Evolutionary conservation across 2,888 invertebrate genomes (phyloP).

Genomic region (Andrena marginata): DNA sequence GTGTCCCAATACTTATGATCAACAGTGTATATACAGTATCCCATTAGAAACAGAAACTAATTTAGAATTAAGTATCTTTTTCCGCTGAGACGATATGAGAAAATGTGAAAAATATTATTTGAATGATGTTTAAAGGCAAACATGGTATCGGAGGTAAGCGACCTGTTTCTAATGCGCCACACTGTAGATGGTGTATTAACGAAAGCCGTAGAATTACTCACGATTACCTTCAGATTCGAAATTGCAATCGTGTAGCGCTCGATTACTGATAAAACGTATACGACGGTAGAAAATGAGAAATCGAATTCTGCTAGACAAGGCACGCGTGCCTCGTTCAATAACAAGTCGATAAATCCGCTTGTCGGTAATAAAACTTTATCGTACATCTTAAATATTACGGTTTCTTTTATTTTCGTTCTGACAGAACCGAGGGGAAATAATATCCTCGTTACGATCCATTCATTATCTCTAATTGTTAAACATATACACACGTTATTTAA

Average conservation of each 20-base stretch:
- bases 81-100: no score
- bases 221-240: background rate
- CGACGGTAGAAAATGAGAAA: background rate
- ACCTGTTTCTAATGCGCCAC: no score
- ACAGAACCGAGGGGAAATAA: slow-evolving; percentile 51
- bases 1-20: no score
- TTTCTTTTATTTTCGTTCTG: slow-evolving; percentile 56
- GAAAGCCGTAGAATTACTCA: slow-evolving; percentile 8
- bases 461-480: slow-evolving; percentile 58
- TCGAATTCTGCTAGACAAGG: slow-evolving; percentile 6
- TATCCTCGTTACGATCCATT: slow-evolving; percentile 36
- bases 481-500: slow-evolving; percentile 61
- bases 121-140: no score
- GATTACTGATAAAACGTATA: background rate
- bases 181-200: slow-evolving; percentile 1
- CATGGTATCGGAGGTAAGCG: no score
- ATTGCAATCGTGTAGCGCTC: background rate
- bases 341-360: slow-evolving; percentile 10
- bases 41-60: no score
- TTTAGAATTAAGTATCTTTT: no score
- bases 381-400: slow-evolving; percentile 54
- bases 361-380: slow-evolving; percentile 43
- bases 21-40: no score
- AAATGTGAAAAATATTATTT: no score
- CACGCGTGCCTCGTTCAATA: slow-evolving; percentile 7